A percentile compares a stretch with the other conserved stretches of the same genome.
Evolutionary conservation across 2,797 vertebrate species (phyloP).

Genomic region (Scyliorhinus canicula): DNA sequence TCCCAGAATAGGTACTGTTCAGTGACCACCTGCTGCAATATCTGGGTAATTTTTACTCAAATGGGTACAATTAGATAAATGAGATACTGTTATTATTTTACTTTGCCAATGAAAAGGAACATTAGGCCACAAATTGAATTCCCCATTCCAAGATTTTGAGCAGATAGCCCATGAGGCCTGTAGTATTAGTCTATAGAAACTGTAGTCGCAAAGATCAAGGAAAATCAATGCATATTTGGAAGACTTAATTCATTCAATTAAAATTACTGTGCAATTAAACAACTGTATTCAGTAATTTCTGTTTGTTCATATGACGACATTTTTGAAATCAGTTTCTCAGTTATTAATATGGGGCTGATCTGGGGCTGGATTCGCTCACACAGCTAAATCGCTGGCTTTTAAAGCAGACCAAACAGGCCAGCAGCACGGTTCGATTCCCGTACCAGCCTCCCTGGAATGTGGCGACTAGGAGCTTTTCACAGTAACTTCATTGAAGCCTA

Average conservation of each 20-base stretch:
- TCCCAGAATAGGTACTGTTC: neutral
- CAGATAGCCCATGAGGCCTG: neutral
- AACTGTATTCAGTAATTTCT: neutral
- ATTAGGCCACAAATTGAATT: neutral
- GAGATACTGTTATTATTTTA: neutral
- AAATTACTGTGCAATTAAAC: neutral
- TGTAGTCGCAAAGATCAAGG: neutral
- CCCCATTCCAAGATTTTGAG: neutral
- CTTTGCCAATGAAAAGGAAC: neutral
- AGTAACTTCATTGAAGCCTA: too few species aligned
- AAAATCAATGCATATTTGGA: neutral
- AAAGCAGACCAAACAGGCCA: too few species aligned
- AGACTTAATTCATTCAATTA: neutral
- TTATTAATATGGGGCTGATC: too few species aligned
- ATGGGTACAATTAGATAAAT: neutral
- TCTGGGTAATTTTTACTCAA: neutral
- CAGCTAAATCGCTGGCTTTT: too few species aligned
- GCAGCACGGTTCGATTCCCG: too few species aligned
- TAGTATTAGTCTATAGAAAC: neutral
- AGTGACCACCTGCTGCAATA: neutral
- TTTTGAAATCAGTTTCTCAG: neutral
- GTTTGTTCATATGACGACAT: neutral
- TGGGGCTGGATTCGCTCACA: too few species aligned
- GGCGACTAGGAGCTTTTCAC: too few species aligned
- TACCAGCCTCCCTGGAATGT: too few species aligned